Base-by-base conservation (phyloP, 2,888 invertebrate species). In the Diplazon laetatorius region DNA sequence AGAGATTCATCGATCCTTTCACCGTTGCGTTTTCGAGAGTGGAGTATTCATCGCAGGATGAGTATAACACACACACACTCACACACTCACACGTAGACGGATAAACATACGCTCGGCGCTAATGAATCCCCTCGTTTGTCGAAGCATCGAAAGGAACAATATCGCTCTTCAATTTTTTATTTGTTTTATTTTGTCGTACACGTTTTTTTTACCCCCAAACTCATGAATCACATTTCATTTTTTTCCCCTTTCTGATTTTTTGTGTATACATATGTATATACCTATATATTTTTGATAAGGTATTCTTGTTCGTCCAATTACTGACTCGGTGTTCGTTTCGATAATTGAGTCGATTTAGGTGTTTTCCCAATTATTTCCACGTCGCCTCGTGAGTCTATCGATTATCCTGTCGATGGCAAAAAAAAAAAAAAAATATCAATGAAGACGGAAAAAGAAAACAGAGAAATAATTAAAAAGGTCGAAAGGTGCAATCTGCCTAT, bases 121-220 rank as follows among this genome's bases (percentile, higher is more conserved):
- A 48, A 63, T 48, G 48, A 48, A 63, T 63, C 63, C 16, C 8
- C 35, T 39, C 50, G 52, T 39, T 52, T 52, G 50, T 16, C 52
- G 16, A 22, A 22, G 10, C 14, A 39, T n/a, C 5, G 10, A 5
- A n/a, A n/a, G 12, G 1, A 52, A 16, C 10, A 52, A 39, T 22
- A 14, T 10, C 9, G 9, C 10, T 2, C 8, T 25, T 5, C 14
- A 25, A 25, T 30, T 1, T 55, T 55, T 30, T n/a, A 0, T 6
- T 20, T 14, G 20, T n/a, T n/a, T 48, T 37, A 22, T 52, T 48
- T 14, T 39, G 18, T 62, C 14, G 2, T 30, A 30, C 30, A 30
- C 30, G 2, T 30, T 30, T 6, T 30, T 30, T 30, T 6, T 5
- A 30, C 20, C 6, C 9, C 20, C 10, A 14, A 37, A 20, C 48